Base-by-base conservation (phyloP, 2,888 invertebrate species). In the Ganaspis brasiliensis region DNA sequence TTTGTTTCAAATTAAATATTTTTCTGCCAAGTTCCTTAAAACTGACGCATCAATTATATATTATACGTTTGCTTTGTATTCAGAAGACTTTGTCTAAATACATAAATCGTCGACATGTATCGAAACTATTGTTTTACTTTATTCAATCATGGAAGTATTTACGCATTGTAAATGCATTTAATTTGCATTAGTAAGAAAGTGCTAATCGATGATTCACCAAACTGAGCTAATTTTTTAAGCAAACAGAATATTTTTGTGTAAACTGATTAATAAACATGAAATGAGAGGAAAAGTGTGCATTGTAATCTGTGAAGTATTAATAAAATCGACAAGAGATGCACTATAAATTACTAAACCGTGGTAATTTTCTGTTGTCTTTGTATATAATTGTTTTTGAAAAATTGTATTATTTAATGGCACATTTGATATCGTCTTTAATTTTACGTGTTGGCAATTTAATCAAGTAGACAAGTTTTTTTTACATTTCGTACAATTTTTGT, bases 141-240 rank as follows among this genome's bases (percentile, higher is more conserved):
- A 10, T 10, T 45, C n/a, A 24, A 9, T 31, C 31, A 31, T 45
- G n/a, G 21, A 6, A 63, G n/a, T 21, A 63, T 67, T 67, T 24
- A 67, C 1, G 40, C 24, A 67, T 21, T 45, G n/a, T 21, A 45
- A 45, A 67, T 45, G 24, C 21, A 45, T 14, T n/a, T 2, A 45
- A 67, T 67, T 67, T n/a, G 10, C 67, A 67, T 67, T 12, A 40
- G 1, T 14, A 14, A 40, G 40, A 24, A 21, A 37, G 21, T 63
- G 63, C 0, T 40, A 63, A 63, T 63, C 14, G 21, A 45, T 45
- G 67, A 45, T 67, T 67, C 24, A 67, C 67, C 12, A 45, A 67
- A n/a, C 10, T 67, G 16, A 45, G 24, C 26, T 24, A 19, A 52
- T 52, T 16, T 52, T 52, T 6, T 45, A 45, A 14, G 10, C 45